These are phyloP conservation scores for Torymus texanus DNA, from an alignment of 2,888 invertebrate genomes.

Conservation along the genomic window DNA sequence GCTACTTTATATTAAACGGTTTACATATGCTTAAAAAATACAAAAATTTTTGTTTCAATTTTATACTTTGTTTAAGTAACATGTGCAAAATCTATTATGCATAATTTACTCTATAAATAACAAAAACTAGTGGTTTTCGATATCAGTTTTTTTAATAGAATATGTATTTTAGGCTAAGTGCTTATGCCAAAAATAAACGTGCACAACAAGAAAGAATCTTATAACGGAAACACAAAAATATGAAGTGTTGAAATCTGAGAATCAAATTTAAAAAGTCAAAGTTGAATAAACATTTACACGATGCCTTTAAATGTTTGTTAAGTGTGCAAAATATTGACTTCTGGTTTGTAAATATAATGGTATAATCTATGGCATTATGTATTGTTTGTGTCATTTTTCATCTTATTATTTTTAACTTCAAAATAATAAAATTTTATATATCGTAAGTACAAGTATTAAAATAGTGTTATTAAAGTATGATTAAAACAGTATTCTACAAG, in stretches of 20 bases:
- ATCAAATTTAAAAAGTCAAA: slow-evolving; percentile 9
- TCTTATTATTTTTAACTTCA: neutral
- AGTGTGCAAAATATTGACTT: too few relatives aligned
- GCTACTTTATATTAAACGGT: too few relatives aligned
- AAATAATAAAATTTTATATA: neutral
- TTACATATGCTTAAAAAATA: too few relatives aligned
- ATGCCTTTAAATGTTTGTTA: too few relatives aligned
- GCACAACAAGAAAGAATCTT: slow-evolving; percentile 47
- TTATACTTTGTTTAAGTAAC: too few relatives aligned
- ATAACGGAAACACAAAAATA: slow-evolving; percentile 36
- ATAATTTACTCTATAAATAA: slow-evolving; percentile 3
- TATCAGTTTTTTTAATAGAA: slow-evolving; percentile 48
- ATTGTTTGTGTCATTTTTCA: too few relatives aligned
- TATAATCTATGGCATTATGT: too few relatives aligned
- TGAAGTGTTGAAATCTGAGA: slow-evolving; percentile 44
- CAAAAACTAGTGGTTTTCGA: slow-evolving; percentile 13
- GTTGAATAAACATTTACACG: slow-evolving; percentile 3
- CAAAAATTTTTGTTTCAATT: too few relatives aligned
- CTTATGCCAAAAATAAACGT: slow-evolving; percentile 42
- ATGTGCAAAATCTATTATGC: too few relatives aligned
- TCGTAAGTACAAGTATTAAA: neutral
- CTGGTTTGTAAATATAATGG: too few relatives aligned
- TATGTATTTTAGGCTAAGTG: slow-evolving; percentile 40
- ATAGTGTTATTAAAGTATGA: too few relatives aligned
- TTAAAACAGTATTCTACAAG: neutral